Evolutionary conservation across 2,113 vertebrate genomes (phyloP).

Genomic region (Scytalopus superciliaris): DNA sequence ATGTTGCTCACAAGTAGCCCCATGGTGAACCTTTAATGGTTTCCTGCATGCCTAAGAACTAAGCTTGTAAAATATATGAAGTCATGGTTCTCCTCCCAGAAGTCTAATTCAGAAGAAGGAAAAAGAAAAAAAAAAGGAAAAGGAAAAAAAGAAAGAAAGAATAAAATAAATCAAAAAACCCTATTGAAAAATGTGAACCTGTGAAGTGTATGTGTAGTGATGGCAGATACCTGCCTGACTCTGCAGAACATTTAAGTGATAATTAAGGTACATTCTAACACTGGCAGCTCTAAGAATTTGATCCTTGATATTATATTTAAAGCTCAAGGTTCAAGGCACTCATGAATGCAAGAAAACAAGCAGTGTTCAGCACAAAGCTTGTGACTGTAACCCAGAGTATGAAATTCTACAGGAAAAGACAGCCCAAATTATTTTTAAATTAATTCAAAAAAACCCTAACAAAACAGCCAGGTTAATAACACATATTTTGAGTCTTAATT

Average conservation of each 20-base stretch:
- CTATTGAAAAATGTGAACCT: neutral
- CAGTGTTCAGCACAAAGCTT: neutral
- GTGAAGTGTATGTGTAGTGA: neutral
- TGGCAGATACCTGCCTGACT: neutral
- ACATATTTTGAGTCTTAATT: neutral
- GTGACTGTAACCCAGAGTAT: neutral
- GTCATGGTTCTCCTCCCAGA: neutral
- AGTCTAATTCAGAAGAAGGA: neutral
- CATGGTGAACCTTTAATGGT: fast-evolving
- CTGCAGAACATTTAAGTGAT: constrained; percentile 1
- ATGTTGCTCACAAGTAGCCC: neutral
- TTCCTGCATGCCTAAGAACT: neutral
- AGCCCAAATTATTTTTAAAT: neutral
- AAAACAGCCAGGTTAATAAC: neutral
- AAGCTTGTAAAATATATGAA: neutral
- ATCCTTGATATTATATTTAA: constrained; percentile 24
- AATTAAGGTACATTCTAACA: constrained; percentile 18
- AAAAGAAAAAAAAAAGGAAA: neutral
- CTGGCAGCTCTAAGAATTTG: neutral
- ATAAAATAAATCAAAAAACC: neutral
- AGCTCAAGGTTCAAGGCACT: neutral
- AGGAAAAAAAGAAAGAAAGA: neutral
- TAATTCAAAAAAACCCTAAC: neutral
- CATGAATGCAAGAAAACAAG: neutral
- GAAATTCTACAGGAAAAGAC: neutral